These are phyloP conservation scores for Kryptolebias ocellatus DNA, from an alignment of 2,797 vertebrate species.

Conservation along the genomic window DNA sequence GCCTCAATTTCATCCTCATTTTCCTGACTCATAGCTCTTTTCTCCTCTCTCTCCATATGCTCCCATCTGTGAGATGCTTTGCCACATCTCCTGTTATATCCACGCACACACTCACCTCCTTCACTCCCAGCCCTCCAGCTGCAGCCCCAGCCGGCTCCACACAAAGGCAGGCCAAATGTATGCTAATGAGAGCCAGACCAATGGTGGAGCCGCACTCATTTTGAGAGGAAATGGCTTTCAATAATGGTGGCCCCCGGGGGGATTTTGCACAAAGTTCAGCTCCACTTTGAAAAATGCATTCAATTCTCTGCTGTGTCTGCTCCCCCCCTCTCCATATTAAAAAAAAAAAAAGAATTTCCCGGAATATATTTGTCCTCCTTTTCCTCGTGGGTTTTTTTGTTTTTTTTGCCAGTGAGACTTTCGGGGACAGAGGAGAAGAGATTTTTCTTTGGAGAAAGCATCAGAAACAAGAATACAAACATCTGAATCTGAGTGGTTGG, in stretches of 20 bases:
- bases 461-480: constrained; percentile 54
- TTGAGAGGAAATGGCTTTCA: constrained; percentile 83
- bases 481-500: constrained; percentile 27
- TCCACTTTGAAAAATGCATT: constrained; percentile 78
- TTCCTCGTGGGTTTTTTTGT: constrained; percentile 7
- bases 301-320: constrained; percentile 68
- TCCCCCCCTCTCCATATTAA: constrained; percentile 10
- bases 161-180: constrained; percentile 78
- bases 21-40: constrained; percentile 29
- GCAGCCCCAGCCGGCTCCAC: constrained; percentile 71
- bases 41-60: constrained; percentile 38
- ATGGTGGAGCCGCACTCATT: constrained; percentile 77
- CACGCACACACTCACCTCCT: constrained; percentile 47
- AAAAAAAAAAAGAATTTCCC: constrained; percentile 36
- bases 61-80: constrained; percentile 62
- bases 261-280: constrained; percentile 77
- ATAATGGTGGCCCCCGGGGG: constrained; percentile 76
- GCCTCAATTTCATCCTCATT: constrained; percentile 32
- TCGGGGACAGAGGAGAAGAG: constrained; percentile 34
- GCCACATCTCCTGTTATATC: constrained; percentile 46
- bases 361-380: constrained; percentile 53
- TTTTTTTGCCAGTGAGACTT: constrained; percentile 38
- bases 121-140: constrained; percentile 63
- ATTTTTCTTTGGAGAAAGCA: constrained; percentile 58
- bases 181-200: constrained; percentile 80